phyloP scores from a whole-genome alignment of 2,888 invertebrate species.

The Drosophila hamatofila region DNA sequence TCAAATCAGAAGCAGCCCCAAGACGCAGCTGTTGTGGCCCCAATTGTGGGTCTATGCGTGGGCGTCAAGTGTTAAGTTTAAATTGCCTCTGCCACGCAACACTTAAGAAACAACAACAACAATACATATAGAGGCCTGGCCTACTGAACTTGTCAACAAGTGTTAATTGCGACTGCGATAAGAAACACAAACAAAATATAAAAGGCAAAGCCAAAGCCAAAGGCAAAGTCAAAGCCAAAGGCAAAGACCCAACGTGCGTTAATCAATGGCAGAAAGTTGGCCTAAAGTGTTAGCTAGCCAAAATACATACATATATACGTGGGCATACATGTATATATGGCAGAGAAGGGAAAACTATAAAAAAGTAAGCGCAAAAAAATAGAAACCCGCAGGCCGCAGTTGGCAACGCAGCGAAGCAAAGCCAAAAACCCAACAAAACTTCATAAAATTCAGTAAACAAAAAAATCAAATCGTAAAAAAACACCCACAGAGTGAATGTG shows the following conservation, averaged over 20 bases:
- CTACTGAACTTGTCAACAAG: conserved; percentile 82
- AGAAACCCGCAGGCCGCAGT: conserved; percentile 13
- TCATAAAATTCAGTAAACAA: conserved; percentile 14
- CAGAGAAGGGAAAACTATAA: conserved; percentile 21
- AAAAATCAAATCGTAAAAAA: conserved; percentile 8
- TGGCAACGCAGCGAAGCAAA: conserved; percentile 27
- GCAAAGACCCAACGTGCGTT: conserved; percentile 32
- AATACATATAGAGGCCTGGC: conserved; percentile 52
- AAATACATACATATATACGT: not conserved
- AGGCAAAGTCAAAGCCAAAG: not conserved
- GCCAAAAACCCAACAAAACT: conserved; percentile 1
- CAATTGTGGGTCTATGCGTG: conserved; percentile 43
- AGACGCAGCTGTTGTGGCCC: conserved; percentile 48
- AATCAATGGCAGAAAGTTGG: conserved; percentile 51
- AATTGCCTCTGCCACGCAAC: conserved; percentile 60
- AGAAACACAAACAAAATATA: not conserved
- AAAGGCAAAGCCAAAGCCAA: conserved; percentile 6
- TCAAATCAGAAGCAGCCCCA: conserved; percentile 52
- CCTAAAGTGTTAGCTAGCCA: conserved; percentile 15
- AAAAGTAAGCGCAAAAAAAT: conserved; percentile 12
- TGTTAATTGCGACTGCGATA: conserved; percentile 71
- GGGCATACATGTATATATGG: not conserved
- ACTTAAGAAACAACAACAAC: conserved; percentile 30
- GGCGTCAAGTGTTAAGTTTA: conserved; percentile 59
- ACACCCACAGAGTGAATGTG: conserved; percentile 38